These are phyloP conservation scores for Ictidomys tridecemlineatus DNA, from an alignment of 2,113 vertebrate genomes.

Conservation along the genomic window DNA sequence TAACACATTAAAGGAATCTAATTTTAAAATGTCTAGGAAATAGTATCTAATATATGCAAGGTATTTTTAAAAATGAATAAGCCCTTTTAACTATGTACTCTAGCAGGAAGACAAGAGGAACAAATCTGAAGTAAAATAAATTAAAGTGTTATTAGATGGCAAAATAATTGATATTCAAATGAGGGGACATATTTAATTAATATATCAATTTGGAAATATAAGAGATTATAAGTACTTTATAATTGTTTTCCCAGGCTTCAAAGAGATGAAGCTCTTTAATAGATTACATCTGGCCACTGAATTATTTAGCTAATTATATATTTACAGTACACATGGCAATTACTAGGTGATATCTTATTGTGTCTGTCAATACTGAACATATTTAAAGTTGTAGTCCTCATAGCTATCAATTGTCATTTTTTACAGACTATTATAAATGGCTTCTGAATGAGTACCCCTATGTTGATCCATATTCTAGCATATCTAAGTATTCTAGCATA, in stretches of 20 bases:
- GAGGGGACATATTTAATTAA: neutral
- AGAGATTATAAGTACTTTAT: neutral
- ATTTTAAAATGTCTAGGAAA: constrained; percentile 4
- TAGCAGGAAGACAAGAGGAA: neutral
- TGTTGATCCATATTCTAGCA: neutral
- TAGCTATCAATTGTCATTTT: neutral
- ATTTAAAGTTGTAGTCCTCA: neutral
- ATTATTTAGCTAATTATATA: neutral
- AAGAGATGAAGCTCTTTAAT: neutral
- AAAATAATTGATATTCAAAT: constrained; percentile 41
- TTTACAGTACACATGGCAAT: neutral
- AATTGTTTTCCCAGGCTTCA: neutral
- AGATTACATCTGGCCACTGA: neutral
- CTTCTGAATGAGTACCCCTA: neutral
- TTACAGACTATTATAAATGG: neutral
- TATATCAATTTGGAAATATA: constrained; percentile 33
- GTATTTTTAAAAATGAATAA: neutral
- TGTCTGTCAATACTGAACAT: neutral
- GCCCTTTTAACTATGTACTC: neutral
- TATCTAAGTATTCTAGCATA: neutral
- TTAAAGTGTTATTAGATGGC: neutral
- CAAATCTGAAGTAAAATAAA: neutral
- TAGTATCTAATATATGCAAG: neutral
- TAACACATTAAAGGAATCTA: neutral
- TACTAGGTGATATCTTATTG: neutral